Conservation (phyloP, 2,113 vertebrate species). For the Python bivittatus region DNA sequence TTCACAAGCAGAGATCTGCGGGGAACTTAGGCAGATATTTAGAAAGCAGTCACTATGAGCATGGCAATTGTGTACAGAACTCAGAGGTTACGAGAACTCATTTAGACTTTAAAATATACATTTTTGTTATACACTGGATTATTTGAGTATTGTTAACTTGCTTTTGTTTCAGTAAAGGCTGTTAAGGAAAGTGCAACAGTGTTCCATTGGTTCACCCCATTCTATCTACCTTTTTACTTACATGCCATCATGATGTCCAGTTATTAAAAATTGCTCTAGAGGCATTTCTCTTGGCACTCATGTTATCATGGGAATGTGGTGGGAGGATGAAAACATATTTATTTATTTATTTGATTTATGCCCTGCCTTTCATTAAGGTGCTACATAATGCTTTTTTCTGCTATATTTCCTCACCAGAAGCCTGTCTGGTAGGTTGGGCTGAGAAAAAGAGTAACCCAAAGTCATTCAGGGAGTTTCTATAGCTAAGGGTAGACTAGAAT, state of each 20-base stretch:
- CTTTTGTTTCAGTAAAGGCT: background rate
- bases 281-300: background rate
- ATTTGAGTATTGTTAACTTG: background rate
- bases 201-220: background rate
- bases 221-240: background rate
- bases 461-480: background rate
- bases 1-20: background rate
- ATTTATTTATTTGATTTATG: background rate
- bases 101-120: background rate
- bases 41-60: background rate
- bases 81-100: background rate
- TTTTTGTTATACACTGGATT: background rate
- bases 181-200: background rate
- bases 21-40: background rate
- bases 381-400: background rate
- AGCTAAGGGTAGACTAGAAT: background rate
- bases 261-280: background rate
- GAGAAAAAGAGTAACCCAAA: background rate
- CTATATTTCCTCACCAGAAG: background rate
- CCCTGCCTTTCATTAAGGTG: background rate
- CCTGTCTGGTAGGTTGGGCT: background rate
- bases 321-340: background rate
- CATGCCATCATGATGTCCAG: background rate
- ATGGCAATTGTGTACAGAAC: background rate
- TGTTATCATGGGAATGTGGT: background rate